Conservation (phyloP, 2,797 vertebrate species). For the Gymnothorax javanicus region DNA sequence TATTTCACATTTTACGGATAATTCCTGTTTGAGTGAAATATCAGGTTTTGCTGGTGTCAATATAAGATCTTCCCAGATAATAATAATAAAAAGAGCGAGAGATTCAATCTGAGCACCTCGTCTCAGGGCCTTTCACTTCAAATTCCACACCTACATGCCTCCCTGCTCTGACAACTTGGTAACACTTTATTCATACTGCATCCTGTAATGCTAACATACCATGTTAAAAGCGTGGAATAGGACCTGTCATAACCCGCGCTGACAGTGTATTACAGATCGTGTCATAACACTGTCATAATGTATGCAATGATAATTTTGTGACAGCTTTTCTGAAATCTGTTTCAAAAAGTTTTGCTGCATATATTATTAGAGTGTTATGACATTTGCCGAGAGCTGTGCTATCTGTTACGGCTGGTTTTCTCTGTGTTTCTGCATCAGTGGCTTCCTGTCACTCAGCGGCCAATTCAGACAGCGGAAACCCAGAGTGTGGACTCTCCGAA, state of each 20-base stretch:
- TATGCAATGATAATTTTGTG: not conserved
- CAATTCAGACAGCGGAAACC: not conserved
- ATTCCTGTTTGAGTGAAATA: conserved; percentile 5
- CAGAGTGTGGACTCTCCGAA: not conserved
- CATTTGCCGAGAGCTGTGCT: not conserved
- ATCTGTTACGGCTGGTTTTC: not conserved
- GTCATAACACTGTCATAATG: conserved; percentile 5
- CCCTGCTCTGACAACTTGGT: not conserved
- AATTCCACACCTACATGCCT: not conserved
- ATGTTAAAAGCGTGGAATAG: not conserved
- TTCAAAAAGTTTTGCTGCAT: not conserved
- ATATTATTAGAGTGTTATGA: conserved; percentile 6
- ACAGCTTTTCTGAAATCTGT: not conserved
- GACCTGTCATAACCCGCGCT: not conserved
- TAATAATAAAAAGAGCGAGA: not conserved
- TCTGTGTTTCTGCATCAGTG: not conserved
- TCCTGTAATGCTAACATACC: conserved; percentile 1
- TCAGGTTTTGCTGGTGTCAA: conserved; percentile 6
- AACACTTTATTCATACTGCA: not conserved
- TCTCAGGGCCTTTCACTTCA: not conserved
- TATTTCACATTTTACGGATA: not conserved
- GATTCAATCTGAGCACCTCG: not conserved
- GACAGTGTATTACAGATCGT: not conserved
- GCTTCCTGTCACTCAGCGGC: not conserved
- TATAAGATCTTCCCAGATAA: conserved; percentile 4